Conservation (phyloP, 2,113 vertebrate species). For the Mastomys natalensis region DNA sequence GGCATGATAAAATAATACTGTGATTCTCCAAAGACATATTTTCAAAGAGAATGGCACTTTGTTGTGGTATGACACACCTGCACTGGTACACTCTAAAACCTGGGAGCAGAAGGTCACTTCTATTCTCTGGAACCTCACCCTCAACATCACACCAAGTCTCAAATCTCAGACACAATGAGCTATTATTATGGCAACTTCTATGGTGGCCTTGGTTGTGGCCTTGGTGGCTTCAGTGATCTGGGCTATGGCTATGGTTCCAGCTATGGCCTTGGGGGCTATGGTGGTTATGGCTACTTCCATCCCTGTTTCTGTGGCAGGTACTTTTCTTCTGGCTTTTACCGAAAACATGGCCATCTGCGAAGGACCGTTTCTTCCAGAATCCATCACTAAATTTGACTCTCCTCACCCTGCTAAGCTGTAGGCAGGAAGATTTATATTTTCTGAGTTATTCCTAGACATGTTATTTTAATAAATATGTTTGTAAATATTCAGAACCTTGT, state of each 20-base stretch:
- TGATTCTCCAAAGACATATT: background rate
- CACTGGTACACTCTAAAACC: background rate
- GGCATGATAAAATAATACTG: background rate
- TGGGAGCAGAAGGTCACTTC: background rate
- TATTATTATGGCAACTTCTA: background rate
- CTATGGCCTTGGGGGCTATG: background rate
- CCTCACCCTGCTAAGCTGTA: accelerated
- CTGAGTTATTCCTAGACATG: background rate
- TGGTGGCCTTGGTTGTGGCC: background rate
- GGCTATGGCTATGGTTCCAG: background rate
- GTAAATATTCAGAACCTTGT: background rate
- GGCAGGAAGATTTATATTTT: background rate
- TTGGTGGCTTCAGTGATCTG: background rate
- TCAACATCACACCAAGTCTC: background rate
- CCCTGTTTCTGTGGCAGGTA: background rate
- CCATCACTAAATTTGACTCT: background rate
- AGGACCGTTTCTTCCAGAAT: background rate
- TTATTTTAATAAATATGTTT: slow-evolving; percentile 17
- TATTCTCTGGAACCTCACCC: background rate
- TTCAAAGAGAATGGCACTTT: background rate
- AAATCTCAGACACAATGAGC: background rate
- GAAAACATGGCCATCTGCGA: background rate
- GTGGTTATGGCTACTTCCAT: background rate
- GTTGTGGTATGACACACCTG: slow-evolving; percentile 1
- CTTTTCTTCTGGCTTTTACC: background rate